Conservation (phyloP, 2,888 invertebrate species). For the Bombyx huttoni region DNA sequence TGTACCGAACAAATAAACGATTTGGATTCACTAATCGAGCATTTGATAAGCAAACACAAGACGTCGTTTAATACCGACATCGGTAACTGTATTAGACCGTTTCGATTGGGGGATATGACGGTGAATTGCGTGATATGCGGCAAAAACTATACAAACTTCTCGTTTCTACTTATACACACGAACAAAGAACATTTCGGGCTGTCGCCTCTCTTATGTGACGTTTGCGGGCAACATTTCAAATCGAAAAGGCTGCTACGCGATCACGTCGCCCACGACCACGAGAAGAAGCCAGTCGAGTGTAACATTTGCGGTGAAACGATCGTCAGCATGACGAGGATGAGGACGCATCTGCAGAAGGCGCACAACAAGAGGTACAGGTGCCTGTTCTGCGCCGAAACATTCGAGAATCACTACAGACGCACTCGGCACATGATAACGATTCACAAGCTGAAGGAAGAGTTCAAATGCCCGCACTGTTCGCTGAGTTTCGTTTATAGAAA, state of each 20-base stretch:
- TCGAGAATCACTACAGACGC: conserved; percentile 21
- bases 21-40: conserved; percentile 19
- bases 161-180: conserved; percentile 22
- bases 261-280: conserved; percentile 21
- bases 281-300: conserved; percentile 17
- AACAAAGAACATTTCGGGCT: conserved; percentile 18
- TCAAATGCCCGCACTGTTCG: conserved; percentile 20
- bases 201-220: conserved; percentile 20
- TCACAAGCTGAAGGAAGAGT: conserved; percentile 14
- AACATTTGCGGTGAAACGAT: conserved; percentile 25
- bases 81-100: conserved; percentile 18
- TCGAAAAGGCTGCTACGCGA: conserved; percentile 14
- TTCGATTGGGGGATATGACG: conserved; percentile 18
- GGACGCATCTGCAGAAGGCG: conserved; percentile 25
- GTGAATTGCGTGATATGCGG: conserved; percentile 24
- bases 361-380: conserved; percentile 21
- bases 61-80: conserved; percentile 17
- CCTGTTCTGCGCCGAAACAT: conserved; percentile 11
- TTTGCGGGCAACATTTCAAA: conserved; percentile 25
- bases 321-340: conserved; percentile 26
- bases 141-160: conserved; percentile 16
- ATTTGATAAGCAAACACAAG: conserved; percentile 19
- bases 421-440: conserved; percentile 15
- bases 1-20: conserved; percentile 15
- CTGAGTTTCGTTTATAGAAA: conserved; percentile 21